Conservation (phyloP, 2,888 invertebrate genomes). For the Aromia moschata region DNA sequence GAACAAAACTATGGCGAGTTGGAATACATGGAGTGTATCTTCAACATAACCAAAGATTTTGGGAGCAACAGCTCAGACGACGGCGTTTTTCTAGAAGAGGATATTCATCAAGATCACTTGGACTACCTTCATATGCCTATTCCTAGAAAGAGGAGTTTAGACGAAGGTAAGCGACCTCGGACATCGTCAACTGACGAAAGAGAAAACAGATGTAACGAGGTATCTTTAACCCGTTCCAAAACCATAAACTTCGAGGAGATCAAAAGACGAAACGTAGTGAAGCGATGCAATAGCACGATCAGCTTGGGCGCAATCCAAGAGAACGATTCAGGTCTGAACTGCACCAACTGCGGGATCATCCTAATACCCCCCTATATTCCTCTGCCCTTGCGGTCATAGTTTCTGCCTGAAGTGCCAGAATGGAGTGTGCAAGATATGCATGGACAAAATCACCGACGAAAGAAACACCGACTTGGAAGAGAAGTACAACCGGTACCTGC, state of each 20-base stretch:
- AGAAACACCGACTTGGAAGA: constrained; percentile 48
- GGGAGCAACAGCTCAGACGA: constrained; percentile 24
- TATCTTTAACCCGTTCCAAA: constrained; percentile 38
- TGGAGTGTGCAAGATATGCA: constrained; percentile 44
- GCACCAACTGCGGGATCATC: constrained; percentile 43
- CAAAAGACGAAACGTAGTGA: constrained; percentile 27
- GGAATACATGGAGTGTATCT: constrained; percentile 35
- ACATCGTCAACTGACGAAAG: background rate
- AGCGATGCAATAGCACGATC: constrained; percentile 39
- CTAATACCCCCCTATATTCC: constrained; percentile 50
- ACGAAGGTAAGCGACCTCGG: constrained; percentile 15
- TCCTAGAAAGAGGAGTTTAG: constrained; percentile 23
- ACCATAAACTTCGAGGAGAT: constrained; percentile 39
- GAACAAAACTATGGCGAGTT: constrained; percentile 25
- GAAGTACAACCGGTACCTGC: constrained; percentile 41
- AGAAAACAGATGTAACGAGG: constrained; percentile 5
- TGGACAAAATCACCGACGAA: constrained; percentile 41
- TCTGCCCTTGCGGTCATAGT: constrained; percentile 48
- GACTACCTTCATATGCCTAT: constrained; percentile 24
- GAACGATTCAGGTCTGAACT: constrained; percentile 39
- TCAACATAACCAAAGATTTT: constrained; percentile 32
- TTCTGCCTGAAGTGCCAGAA: constrained; percentile 46
- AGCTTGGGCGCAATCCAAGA: constrained; percentile 44
- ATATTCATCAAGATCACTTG: background rate
- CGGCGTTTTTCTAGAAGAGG: constrained; percentile 21